Evolutionary conservation across 2,113 vertebrate genomes (phyloP), one percentile per base, ranked within the genome.

Genomic region (Potamarius usumacintae): DNA sequence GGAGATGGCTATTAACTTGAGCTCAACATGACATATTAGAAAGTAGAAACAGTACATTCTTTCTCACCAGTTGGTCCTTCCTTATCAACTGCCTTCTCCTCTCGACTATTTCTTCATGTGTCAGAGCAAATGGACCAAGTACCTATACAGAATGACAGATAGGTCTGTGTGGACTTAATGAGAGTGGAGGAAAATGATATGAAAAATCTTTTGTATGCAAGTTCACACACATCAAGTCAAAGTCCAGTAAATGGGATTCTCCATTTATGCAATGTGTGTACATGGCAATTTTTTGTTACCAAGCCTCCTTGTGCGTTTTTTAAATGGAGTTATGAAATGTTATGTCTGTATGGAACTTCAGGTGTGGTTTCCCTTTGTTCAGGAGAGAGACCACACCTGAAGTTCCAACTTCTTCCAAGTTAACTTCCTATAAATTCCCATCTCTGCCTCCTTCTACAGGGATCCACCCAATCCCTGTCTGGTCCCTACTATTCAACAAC

Each of bases 51-150:
- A 42, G 42, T 42, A 42, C 42, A 42, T 42, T 42, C 42, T 42
- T 62, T 67, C 92, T 91, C 60, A 93, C 92, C 85, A 76, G 58
- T 22, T 90, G 90, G 0, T 53, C 30, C 58, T 91, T 93, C 90
- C 93, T 12, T 90, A 94, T 88, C 91, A 96, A 87, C 69, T 96
- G 92, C 82, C 91, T 94, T 78, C 97, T 93, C 89, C 96, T 94
- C 90, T 97, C 95, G 87, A 97, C 95, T 30, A 96, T 93, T 89
- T 98, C 97, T 0, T 90, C 90, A 72, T 97, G 97, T 0, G 92
- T 96, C 80, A 98, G 91, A 63, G 93, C 85, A 22, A 97, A 97
- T 0, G 95, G 94, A 0, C 89, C 87, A 53, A 98, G 94, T 10
- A 97, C 93, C 97, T 98, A 87, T 1, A 87, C 7, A 82, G 27